A percentile compares a stretch with the other conserved stretches of the same genome.
These are phyloP conservation scores for Drosophila pallidifrons DNA, from an alignment of 1,140 invertebrate genomes.

Conservation along the genomic window DNA sequence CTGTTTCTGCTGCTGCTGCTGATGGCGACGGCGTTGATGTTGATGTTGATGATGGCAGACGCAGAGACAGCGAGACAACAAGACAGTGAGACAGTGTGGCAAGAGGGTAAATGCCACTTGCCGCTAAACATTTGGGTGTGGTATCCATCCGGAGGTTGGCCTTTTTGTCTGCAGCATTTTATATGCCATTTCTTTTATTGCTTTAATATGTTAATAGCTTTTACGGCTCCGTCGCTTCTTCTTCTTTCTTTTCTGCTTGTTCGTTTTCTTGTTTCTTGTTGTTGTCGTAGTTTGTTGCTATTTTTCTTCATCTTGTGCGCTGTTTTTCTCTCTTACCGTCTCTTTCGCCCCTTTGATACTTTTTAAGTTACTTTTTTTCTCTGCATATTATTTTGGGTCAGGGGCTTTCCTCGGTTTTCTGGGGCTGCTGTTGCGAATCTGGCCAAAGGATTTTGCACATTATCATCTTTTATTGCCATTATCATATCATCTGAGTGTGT, in stretches of 20 bases:
- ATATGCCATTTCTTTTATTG: conserved; percentile 84
- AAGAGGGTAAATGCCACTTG: conserved; percentile 74
- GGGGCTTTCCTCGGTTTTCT: conserved; percentile 18
- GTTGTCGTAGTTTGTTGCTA: conserved; percentile 45
- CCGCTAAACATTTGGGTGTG: conserved; percentile 76
- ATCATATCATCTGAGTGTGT: conserved; percentile 58
- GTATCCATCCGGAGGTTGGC: conserved; percentile 44
- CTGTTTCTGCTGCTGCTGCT: conserved; percentile 10
- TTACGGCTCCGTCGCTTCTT: conserved; percentile 38
- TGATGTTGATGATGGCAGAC: conserved; percentile 44
- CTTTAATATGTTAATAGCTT: conserved; percentile 83
- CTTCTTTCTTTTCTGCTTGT: neutral
- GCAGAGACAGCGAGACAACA: conserved; percentile 11
- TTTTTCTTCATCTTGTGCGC: conserved; percentile 46
- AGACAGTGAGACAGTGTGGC: conserved; percentile 29
- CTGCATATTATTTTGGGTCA: conserved; percentile 53
- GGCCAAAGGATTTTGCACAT: conserved; percentile 72
- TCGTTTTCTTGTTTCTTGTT: conserved; percentile 38
- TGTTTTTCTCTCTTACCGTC: conserved; percentile 3
- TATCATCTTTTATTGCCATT: conserved; percentile 74
- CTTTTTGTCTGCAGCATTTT: conserved; percentile 68
- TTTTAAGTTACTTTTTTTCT: conserved; percentile 50
- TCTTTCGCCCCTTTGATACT: neutral
- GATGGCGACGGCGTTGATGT: conserved; percentile 55
- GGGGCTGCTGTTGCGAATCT: conserved; percentile 71